A percentile compares a stretch with the other conserved stretches of the same genome.
Conservation (phyloP, 2,113 vertebrate species). For the Alethe castanea region DNA sequence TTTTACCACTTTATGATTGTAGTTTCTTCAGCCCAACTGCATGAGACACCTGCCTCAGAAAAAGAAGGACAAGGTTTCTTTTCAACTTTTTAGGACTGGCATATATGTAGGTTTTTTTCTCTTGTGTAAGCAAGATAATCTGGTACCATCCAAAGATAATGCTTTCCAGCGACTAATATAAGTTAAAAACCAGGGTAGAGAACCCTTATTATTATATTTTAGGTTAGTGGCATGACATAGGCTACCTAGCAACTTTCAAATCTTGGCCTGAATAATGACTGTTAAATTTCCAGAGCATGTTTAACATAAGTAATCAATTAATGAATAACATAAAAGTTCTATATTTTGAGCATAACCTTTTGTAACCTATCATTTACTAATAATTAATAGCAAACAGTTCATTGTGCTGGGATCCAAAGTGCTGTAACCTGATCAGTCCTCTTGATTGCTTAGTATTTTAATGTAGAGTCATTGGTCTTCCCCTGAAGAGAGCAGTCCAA, state of each 20-base stretch:
- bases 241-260: not conserved
- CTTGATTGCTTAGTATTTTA: not conserved
- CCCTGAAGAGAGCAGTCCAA: not conserved
- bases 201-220: not conserved
- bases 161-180: not conserved
- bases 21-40: not conserved
- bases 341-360: not conserved
- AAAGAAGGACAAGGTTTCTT: not conserved
- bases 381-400: not conserved
- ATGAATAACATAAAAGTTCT: not conserved
- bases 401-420: not conserved
- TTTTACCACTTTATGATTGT: not conserved
- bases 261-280: not conserved
- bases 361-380: not conserved
- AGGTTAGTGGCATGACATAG: not conserved
- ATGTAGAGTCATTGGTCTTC: not conserved
- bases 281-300: not conserved
- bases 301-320: not conserved
- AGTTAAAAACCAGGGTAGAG: not conserved
- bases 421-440: not conserved
- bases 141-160: not conserved
- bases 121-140: not conserved
- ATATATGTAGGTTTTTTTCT: not conserved
- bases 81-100: not conserved
- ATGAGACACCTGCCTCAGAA: accelerated